Evolutionary conservation across 2,797 vertebrate genomes (phyloP), one percentile per base, ranked within the genome.

Genomic region (Sternotherus odoratus): DNA sequence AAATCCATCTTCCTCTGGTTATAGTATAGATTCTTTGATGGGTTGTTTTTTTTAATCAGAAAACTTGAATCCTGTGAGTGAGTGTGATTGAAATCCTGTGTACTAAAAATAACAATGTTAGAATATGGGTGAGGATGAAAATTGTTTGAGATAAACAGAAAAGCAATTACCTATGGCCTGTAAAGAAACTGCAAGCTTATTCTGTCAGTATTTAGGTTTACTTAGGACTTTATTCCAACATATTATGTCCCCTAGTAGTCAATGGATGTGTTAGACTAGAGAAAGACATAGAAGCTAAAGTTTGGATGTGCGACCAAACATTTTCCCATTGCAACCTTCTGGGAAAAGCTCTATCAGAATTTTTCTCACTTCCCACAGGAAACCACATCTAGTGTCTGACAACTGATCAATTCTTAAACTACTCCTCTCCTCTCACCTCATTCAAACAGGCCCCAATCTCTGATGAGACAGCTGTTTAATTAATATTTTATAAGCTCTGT

Each of bases 141-240:
- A 87, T 30, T 48, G 79, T 75, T 94, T 83, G 96, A 96, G 86
- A 97, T 96, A 97, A 97, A 96, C 82, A 96, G 92, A 81, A 97
- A 97, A 97, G 56, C 60, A 87, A 97, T 97, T 97, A 96, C 90
- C 51, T 77, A 72, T 48, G 69, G 92, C 89, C 77, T 16, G 53
- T 88, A 92, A 95, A 92, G 36, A 97, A 94, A 82, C 84, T 8
- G 2, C 33, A 82, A 87, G 56, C 57, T 96, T 48, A 90, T 96
- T 96, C 90, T 50, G 39, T 69, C 83, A 57, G 16, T 92, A 39
- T 69, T 95, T 92, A 95, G 75, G 6, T 95, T 92, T 90, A 92
- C 54, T 83, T 74, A 33, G 53, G 75, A 80, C 90, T 94, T 85
- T 87, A 91, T 94, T 92, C 93, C 91, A 94, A 60, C 87, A 79